Base-by-base conservation (phyloP, 2,797 vertebrate genomes). In the Pterois miles region DNA sequence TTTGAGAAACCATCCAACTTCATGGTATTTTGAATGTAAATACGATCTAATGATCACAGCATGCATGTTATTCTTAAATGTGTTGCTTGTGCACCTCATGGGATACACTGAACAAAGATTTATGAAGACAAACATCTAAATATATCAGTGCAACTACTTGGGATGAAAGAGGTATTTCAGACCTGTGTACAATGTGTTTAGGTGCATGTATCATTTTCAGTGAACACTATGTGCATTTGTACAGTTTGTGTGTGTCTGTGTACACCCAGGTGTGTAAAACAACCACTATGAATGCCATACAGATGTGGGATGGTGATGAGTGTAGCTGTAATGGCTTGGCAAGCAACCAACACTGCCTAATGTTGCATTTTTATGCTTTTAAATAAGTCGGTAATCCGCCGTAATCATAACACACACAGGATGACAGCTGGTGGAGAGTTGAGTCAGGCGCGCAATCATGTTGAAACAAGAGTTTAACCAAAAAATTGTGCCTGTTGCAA, bases 151-250 rank as follows among this genome's bases (percentile, higher is more conserved):
- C n/a, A n/a, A n/a, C n/a, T n/a, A n/a, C n/a, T n/a, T n/a, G n/a
- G 29, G 62, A 74, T 40, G 48, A 40, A 29, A 54, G 64, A 63
- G 25, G 56, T 31, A 74, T 74, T 68, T 74, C 52, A 46, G 20
- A 38, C 6, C 12, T 62, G 10, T 66, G 18, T 6, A 25, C 4
- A 60, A 8, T 59, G 13, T 38, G 23, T 48, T 64, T 23, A 6
- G 65, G 40, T 46, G 20, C 54, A 10, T 52, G 10, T 5, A 10
- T 68, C 8, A 4, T 14, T 20, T 38, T 27, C 33, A 23, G 4
- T 9, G 25, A 12, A 36, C 29, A 65, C 22, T 20, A 2, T 50
- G 13, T 13, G 29, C 7, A 23, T 40, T 29, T 48, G 31, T 52
- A 9, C 22, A 14, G 52, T n/a, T 8, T 25, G 10, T 53, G 27